Evolutionary conservation across 2,113 vertebrate species (phyloP).

Genomic region (Micromys minutus): DNA sequence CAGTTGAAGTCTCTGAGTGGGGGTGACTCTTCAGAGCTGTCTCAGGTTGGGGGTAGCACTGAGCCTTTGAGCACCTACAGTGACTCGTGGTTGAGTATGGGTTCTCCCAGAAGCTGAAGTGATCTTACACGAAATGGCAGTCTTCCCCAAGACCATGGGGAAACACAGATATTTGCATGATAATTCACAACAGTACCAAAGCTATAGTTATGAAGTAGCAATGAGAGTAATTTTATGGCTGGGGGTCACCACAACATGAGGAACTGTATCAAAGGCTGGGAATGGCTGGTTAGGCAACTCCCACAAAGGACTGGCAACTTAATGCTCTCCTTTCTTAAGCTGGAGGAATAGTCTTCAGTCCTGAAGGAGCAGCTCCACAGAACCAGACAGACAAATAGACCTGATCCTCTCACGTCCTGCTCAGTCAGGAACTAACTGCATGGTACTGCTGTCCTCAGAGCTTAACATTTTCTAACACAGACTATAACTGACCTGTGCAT

Average conservation of each 20-base stretch:
- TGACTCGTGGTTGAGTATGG: neutral
- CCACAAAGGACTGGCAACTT: neutral
- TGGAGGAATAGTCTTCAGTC: neutral
- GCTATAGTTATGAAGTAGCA: neutral
- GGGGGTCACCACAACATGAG: neutral
- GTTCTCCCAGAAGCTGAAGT: neutral
- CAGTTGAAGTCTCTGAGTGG: neutral
- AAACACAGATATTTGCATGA: neutral
- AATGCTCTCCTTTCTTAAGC: neutral
- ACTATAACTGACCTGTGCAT: neutral
- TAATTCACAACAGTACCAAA: neutral
- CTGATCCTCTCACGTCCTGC: neutral
- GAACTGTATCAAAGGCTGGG: neutral
- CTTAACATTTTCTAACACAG: neutral
- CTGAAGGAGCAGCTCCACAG: neutral
- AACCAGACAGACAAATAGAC: neutral
- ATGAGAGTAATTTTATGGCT: neutral
- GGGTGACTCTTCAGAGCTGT: neutral
- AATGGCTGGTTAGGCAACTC: neutral
- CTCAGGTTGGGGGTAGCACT: neutral
- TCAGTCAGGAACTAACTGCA: no score
- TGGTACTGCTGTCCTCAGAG: neutral
- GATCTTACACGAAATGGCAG: neutral
- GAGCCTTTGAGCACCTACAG: neutral
- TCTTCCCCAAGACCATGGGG: neutral